Base-by-base conservation (phyloP, 2,888 invertebrate species). In the Lithophane socia region DNA sequence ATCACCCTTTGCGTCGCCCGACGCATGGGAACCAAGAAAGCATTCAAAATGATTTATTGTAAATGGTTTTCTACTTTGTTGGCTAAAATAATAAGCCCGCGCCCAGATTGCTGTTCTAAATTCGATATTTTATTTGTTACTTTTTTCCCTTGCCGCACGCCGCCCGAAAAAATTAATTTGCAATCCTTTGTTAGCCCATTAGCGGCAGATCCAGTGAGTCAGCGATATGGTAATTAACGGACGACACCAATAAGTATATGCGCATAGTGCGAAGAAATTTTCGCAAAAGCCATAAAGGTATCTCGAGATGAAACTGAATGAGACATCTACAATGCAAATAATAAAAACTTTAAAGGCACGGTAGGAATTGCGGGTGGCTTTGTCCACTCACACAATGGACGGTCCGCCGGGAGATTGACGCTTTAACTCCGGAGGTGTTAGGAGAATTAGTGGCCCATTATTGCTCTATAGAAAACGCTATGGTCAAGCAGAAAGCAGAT, bases 41-140 rank as follows among this genome's bases (percentile, higher is more conserved):
- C 96, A 94, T 96, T 96, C 95, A 95, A 96, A 96, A 96, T 96
- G 96, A 96, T 96, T 96, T 96, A 96, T 96, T 96, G 96, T 96
- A 96, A 96, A 96, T 96, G 96, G 96, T 95, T 96, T 95, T 96
- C 96, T 96, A 96, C 96, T 96, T 96, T 96, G 96, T 96, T 95
- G 96, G 96, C 96, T 96, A 96, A 96, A 96, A 96, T 96, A 96
- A 96, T 96, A 96, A 95, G 94, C 92, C 92, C 90, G 92, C 92
- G 93, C 90, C 91, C 92, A 90, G 94, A 95, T 93, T 92, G 93
- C 93, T 92, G 95, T 94, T 96, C 96, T 96, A 96, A 95, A 96
- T 95, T 95, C 93, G 90, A 94, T 91, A 93, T 95, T 96, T 96
- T 95, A 94, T 95, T 79, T 94, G 92, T 95, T 93, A 88, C 90